Conservation (phyloP, 2,888 invertebrate species). For the Meiosimyza platycephala region DNA sequence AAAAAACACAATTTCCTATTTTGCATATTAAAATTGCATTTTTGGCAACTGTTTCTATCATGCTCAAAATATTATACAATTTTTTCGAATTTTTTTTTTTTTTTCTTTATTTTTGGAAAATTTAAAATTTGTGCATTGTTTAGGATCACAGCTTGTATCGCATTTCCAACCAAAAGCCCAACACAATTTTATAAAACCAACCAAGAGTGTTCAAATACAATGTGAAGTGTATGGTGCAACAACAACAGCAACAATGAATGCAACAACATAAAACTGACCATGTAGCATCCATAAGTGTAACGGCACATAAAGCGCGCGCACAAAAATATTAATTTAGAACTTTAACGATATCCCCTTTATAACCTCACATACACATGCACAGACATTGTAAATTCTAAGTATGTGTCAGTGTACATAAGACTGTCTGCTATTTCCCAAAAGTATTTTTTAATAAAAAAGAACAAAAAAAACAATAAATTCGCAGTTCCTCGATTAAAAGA, state of each 20-base stretch:
- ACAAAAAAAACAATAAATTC: no score
- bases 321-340: slow-evolving; percentile 31
- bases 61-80: no score
- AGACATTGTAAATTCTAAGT: no score
- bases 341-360: slow-evolving; percentile 15
- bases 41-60: no score
- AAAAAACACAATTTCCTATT: no score
- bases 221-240: slow-evolving; percentile 9
- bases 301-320: slow-evolving; percentile 3
- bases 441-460: no score
- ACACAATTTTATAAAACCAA: slow-evolving; percentile 18
- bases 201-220: slow-evolving; percentile 23
- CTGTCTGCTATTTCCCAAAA: no score
- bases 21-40: no score
- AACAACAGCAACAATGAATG: not conserved
- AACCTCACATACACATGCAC: not conserved
- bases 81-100: no score
- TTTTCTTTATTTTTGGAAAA: no score
- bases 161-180: not conserved
- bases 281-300: slow-evolving; percentile 40
- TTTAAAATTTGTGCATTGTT: slow-evolving; percentile 3
- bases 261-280: slow-evolving; percentile 48
- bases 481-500: no score
- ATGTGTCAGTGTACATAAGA: no score
- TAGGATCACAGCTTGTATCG: not conserved